Conservation (phyloP, 1,140 invertebrate genomes). For the Anagrus nilaparvatae region DNA sequence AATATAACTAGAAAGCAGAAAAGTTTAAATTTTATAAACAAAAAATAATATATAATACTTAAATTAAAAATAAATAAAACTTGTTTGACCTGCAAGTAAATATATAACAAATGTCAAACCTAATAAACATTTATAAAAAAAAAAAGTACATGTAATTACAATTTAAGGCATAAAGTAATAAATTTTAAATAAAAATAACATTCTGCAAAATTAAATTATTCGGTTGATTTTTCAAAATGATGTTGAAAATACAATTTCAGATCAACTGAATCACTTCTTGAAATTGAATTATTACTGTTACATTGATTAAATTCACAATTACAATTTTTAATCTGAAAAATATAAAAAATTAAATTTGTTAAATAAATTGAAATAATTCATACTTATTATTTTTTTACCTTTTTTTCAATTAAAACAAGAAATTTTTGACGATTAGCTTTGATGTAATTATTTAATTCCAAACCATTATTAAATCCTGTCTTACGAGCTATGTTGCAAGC, state of each 20-base stretch:
- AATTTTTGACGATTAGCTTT: constrained; percentile 8
- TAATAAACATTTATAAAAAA: too few species aligned
- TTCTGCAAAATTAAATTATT: too few species aligned
- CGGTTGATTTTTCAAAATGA: constrained; percentile 1
- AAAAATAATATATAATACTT: too few species aligned
- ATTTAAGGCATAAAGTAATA: too few species aligned
- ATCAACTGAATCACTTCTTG: constrained; percentile 9
- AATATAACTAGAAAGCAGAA: too few species aligned
- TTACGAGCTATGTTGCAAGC: constrained; percentile 3
- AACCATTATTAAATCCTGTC: constrained; percentile 9
- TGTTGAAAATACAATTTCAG: constrained; percentile 9
- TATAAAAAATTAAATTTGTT: background rate
- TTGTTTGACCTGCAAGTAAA: too few species aligned
- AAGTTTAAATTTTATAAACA: too few species aligned
- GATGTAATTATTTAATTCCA: constrained; percentile 9
- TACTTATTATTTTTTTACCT: background rate
- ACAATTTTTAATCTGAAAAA: constrained; percentile 8
- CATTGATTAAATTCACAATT: constrained; percentile 2
- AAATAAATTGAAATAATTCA: background rate
- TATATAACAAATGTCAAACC: too few species aligned
- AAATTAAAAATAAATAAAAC: too few species aligned
- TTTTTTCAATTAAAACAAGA: constrained; percentile 8
- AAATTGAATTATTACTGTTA: background rate
- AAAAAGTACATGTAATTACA: too few species aligned
- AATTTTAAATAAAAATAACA: too few species aligned